Base-by-base conservation (phyloP, 2,888 invertebrate genomes). In the Quadriops clusia region DNA sequence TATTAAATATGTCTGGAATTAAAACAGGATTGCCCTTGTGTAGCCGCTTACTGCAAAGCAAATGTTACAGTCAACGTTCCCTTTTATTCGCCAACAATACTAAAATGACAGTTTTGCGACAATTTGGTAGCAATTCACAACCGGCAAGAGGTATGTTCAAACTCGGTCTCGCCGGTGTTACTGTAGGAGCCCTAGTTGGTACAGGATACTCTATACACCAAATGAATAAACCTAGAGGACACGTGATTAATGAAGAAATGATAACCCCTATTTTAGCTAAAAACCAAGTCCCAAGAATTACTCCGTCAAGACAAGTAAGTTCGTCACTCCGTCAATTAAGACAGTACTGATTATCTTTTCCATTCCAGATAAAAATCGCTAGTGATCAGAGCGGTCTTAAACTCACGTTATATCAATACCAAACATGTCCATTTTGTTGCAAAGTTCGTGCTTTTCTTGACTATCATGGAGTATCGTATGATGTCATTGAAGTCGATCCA, bases 391-490 rank as follows among this genome's bases (percentile, higher is more conserved):
- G 68, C 23, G 77, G 78, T 14, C 61, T 91, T 33, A 78, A 89
- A 44, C 61, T 98, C 24, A 80, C 86, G 1, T 65, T 98, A 10
- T 98, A 86, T 54, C 98, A 98, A 65, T 98, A 93, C 56, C 85
- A 93, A 50, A 93, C 93, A 0, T 98, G 97, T 53, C 97, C 97
- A 1, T 97, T 95, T 60, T 95, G 95, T 61, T 94, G 93, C 54
- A 97, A 95, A 68, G 82, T 82, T 10, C 70, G 94, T 35, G 81
- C 89, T 0, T 86, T 82, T 56, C 65, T 98, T 7, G 95, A 98
- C 60, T 90, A 81, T 46, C 76, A 82, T 56, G 94, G 95, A 2
- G 73, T 97, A 33, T 85, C 87, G 1, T 98, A 98, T 56, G 83
- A 97, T 46, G 73, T 98, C 5, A 83, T 98, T 3, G 97, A 98